Conservation (phyloP, 2,113 vertebrate genomes). For the Ageneiosus marmoratus region DNA sequence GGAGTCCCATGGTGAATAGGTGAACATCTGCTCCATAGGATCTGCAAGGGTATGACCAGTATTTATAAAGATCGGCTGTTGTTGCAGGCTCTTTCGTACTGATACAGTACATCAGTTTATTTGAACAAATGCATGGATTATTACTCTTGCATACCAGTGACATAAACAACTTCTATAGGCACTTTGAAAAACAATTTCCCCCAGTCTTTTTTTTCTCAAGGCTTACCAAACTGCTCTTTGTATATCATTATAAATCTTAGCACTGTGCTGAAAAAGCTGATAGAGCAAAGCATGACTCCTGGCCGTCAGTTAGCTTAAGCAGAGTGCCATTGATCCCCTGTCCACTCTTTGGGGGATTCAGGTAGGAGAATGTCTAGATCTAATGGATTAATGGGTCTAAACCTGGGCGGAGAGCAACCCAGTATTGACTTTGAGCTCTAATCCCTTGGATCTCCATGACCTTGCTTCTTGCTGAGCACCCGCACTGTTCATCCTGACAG, state of each 20-base stretch:
- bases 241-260: not conserved
- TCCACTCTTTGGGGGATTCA: constrained; percentile 64
- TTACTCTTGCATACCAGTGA: not conserved
- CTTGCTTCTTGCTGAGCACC: constrained; percentile 66
- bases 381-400: constrained; percentile 77
- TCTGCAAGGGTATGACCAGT: not conserved
- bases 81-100: not conserved
- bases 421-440: constrained; percentile 74
- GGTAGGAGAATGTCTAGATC: constrained; percentile 74
- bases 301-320: constrained; percentile 65
- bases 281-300: constrained; percentile 40
- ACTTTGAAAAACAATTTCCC: not conserved
- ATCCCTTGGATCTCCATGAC: constrained; percentile 75
- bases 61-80: not conserved
- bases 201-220: not conserved
- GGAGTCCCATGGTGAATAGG: constrained; percentile 1
- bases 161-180: not conserved
- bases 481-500: constrained; percentile 13
- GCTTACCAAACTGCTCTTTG: constrained; percentile 7
- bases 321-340: constrained; percentile 68
- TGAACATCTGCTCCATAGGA: constrained; percentile 14
- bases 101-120: not conserved
- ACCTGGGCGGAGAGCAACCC: constrained; percentile 72
- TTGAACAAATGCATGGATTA: not conserved
- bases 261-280: constrained; percentile 13